Evolutionary conservation across 2,888 invertebrate genomes (phyloP).

Genomic region (Capitulum mitella): DNA sequence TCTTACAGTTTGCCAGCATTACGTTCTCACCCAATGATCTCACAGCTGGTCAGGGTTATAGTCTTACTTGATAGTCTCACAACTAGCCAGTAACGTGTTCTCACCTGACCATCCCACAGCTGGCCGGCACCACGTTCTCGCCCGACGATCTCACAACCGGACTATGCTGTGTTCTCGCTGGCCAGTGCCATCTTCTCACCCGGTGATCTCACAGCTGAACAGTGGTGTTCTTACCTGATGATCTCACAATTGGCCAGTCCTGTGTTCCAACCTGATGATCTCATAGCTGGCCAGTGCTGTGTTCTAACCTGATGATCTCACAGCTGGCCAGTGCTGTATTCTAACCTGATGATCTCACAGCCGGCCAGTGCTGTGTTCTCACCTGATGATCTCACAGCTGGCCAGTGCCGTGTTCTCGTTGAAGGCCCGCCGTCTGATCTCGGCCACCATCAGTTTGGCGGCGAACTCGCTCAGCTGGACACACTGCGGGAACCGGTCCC

Average conservation of each 20-base stretch:
- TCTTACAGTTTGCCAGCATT: too few relatives aligned
- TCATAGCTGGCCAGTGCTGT: not conserved
- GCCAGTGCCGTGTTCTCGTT: constrained; percentile 95
- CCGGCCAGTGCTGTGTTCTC: constrained; percentile 42
- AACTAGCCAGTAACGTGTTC: too few relatives aligned
- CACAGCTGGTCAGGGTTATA: too few relatives aligned
- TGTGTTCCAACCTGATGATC: not conserved
- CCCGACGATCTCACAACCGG: too few relatives aligned
- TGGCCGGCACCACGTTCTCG: too few relatives aligned
- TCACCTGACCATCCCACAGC: too few relatives aligned
- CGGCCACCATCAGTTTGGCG: constrained; percentile 91
- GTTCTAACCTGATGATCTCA: not conserved
- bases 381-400: constrained; percentile 92
- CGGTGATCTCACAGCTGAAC: not conserved
- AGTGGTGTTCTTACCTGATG: not conserved
- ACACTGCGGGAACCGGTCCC: not conserved
- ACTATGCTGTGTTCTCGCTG: too few relatives aligned
- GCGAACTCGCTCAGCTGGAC: constrained; percentile 52
- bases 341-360: not conserved
- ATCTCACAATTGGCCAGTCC: not conserved
- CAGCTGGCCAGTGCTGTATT: not conserved
- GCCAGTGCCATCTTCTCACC: too few relatives aligned
- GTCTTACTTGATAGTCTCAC: too few relatives aligned
- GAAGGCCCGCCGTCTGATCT: constrained; percentile 87
- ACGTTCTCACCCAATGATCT: too few relatives aligned